Conservation (phyloP, 1,140 invertebrate genomes). For the Sarcophaga bullata region DNA sequence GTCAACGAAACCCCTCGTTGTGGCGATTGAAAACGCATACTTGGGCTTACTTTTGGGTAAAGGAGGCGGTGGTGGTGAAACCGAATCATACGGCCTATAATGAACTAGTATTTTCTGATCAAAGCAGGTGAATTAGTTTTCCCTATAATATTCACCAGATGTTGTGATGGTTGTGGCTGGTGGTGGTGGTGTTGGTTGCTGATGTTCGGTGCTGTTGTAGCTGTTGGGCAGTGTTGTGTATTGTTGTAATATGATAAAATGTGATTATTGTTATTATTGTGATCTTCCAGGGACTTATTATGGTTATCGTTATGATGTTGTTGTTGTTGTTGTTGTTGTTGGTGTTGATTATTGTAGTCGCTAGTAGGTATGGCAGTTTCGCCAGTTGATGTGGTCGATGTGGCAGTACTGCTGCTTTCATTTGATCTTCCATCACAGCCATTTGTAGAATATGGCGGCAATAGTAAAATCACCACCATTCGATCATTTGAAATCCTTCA, state of each 20-base stretch:
- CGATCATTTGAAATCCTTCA: constrained; percentile 61
- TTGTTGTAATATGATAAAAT: constrained; percentile 5
- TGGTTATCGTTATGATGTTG: constrained; percentile 4
- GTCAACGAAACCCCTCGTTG: background rate
- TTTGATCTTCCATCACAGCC: constrained; percentile 50
- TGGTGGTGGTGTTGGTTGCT: constrained; percentile 1
- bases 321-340: constrained; percentile 29
- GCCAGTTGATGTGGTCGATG: constrained; percentile 47
- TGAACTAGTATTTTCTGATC: constrained; percentile 54
- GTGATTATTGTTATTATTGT: background rate
- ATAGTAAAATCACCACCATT: constrained; percentile 66
- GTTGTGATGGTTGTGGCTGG: constrained; percentile 19
- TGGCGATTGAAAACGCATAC: background rate
- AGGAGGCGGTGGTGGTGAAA: constrained; percentile 42
- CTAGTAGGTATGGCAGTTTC: constrained; percentile 45
- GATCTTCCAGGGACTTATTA: constrained; percentile 26
- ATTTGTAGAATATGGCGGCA: constrained; percentile 61
- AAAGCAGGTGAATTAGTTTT: background rate
- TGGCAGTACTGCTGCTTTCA: constrained; percentile 43
- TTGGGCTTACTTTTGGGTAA: constrained; percentile 35
- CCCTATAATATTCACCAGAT: constrained; percentile 40
- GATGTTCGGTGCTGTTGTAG: constrained; percentile 22
- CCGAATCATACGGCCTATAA: constrained; percentile 38
- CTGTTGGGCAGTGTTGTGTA: constrained; percentile 22
- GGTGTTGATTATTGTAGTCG: constrained; percentile 18